phyloP scores from a whole-genome alignment of 2,113 vertebrate genomes.

The Ochotona princeps region DNA sequence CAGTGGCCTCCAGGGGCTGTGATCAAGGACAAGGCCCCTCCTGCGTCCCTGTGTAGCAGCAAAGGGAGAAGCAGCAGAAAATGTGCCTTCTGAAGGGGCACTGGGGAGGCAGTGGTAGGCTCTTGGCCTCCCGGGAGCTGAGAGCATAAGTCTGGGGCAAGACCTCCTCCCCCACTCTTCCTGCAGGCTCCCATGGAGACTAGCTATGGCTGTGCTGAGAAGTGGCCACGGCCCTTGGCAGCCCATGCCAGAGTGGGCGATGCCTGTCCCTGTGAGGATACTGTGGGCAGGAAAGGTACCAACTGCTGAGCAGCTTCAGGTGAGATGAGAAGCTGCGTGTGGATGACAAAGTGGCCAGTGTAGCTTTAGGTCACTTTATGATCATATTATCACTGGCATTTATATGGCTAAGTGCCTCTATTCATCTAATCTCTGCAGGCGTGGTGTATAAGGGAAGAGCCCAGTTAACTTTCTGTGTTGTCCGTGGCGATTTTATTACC shows the following conservation, averaged over 20 bases:
- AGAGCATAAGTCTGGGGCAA: fast-evolving
- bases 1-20: neutral
- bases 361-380: neutral
- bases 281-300: neutral
- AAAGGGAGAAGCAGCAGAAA: neutral
- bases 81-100: neutral
- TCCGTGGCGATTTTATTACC: fast-evolving
- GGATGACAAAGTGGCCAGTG: neutral
- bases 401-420: neutral
- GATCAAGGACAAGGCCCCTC: neutral
- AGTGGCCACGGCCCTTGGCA: neutral
- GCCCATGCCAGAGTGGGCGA: neutral
- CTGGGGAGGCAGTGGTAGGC: neutral
- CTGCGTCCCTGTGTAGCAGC: neutral
- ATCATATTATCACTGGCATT: neutral
- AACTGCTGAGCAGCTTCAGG: neutral
- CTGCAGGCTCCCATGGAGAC: neutral
- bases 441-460: neutral
- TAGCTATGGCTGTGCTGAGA: neutral
- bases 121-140: neutral
- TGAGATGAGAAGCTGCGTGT: neutral
- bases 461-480: neutral
- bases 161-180: too few relatives aligned
- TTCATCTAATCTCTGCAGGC: neutral
- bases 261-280: neutral